Conservation (phyloP, 2,797 vertebrate species). For the Phalanger gymnotis region DNA sequence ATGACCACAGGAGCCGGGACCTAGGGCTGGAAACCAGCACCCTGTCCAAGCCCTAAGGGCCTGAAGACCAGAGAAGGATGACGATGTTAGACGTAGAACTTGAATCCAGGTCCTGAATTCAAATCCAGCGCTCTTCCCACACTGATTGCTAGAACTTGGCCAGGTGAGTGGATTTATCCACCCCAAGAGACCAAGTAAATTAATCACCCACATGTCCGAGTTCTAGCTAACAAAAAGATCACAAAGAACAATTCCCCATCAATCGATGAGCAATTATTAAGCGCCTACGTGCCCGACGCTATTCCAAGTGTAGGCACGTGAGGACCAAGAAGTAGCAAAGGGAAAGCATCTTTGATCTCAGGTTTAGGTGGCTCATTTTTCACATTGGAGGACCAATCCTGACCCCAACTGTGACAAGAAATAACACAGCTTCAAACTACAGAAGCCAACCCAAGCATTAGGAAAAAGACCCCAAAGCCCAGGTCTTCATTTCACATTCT, state of each 20-base stretch:
- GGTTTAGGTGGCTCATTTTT: background rate
- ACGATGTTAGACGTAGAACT: background rate
- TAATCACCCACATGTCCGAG: conserved; percentile 25
- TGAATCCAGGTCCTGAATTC: background rate
- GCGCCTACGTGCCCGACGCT: background rate
- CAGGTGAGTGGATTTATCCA: conserved; percentile 14
- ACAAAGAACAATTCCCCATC: background rate
- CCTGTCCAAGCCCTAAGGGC: background rate
- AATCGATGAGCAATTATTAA: background rate
- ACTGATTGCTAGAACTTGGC: conserved; percentile 26
- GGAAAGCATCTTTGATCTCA: background rate
- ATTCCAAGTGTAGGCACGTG: background rate
- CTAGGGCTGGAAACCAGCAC: background rate
- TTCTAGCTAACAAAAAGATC: background rate
- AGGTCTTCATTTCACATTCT: conserved; percentile 44
- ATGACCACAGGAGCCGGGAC: background rate
- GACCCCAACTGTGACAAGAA: conserved; percentile 8
- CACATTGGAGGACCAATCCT: background rate
- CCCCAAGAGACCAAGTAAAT: background rate
- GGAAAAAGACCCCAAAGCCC: conserved; percentile 25
- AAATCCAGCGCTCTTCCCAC: background rate
- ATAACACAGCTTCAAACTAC: background rate
- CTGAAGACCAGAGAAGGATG: background rate
- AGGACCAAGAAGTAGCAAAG: background rate
- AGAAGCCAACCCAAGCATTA: conserved; percentile 22